Evolutionary conservation across 2,888 invertebrate species (phyloP), one percentile per base, ranked within the genome.

Genomic region (Xylophagus ater): DNA sequence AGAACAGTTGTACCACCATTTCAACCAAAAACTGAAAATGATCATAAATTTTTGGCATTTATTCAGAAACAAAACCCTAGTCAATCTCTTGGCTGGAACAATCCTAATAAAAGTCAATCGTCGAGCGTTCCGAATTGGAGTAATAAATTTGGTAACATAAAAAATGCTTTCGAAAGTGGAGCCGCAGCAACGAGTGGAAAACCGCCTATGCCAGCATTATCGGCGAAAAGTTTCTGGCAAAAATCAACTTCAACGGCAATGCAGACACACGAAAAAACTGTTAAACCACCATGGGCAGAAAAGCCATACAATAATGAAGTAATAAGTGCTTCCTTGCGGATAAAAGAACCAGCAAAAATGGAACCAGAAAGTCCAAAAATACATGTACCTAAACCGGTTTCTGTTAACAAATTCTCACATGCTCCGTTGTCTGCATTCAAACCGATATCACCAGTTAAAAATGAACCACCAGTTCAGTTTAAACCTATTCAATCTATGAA

Each of bases 21-120:
- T 49, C 73, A 75, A 47, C 83, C 87, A 0, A 86, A 82, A 62
- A 88, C 88, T 0, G 86, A 86, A 36, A 86, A 83, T 52, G 89
- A 89, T 56, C 72, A 74, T 38, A 88, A 88, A 55, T 88, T 88
- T 55, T 62, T 87, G 34, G 85, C 86, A 0, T 80, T 89, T 50
- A 78, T 89, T 55, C 79, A 78, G 48, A 83, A 81, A 53, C 76
- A 80, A 48, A 81, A 74, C 53, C 72, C 75, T 30, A 70, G 62
- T 24, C 58, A 61, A 2, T 59, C 60, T 2, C 39, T 58, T 3
- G 58, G 58, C n/a, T 65, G 62, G 60, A 62, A 34, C 38, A 59
- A 52, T 44, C 58, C 47, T 3, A 52, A 51, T 32, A 60, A 59
- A 29, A 55, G 47, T 49, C 54, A 43, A 44, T 50, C 40, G 46